Conservation (phyloP, 2,113 vertebrate species). For the Castor canadensis region DNA sequence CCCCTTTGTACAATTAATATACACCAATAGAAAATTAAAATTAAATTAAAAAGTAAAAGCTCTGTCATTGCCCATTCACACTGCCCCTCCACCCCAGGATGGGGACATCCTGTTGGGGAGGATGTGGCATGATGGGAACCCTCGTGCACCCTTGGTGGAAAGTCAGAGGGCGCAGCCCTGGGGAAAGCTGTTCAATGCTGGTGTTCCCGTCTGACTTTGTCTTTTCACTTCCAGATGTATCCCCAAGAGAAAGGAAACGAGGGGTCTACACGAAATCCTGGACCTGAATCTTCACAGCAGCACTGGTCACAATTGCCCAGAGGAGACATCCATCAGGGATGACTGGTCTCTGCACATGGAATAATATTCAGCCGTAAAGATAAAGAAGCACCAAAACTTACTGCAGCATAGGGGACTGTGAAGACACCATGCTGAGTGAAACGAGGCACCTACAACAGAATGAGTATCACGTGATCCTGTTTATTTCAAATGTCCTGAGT, state of each 20-base stretch:
- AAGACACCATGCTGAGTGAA: background rate
- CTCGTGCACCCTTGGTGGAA: fast-evolving
- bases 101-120: too few relatives aligned
- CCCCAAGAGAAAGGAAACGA: background rate
- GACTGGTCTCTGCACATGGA: background rate
- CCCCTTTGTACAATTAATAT: too few relatives aligned
- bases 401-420: background rate
- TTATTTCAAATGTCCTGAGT: background rate
- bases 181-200: background rate
- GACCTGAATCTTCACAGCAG: fast-evolving
- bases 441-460: too few relatives aligned
- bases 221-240: fast-evolving
- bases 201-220: fast-evolving
- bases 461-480: fast-evolving
- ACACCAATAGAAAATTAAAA: too few relatives aligned
- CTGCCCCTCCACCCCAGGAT: too few relatives aligned
- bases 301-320: background rate
- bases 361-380: background rate
- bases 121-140: too few relatives aligned
- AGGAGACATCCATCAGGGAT: too few relatives aligned
- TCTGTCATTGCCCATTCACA: too few relatives aligned
- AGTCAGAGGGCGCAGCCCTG: background rate
- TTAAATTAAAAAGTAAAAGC: too few relatives aligned
- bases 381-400: fast-evolving
- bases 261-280: fast-evolving